Base-by-base conservation (phyloP, 2,113 vertebrate species). In the Vulpes ferrilata region DNA sequence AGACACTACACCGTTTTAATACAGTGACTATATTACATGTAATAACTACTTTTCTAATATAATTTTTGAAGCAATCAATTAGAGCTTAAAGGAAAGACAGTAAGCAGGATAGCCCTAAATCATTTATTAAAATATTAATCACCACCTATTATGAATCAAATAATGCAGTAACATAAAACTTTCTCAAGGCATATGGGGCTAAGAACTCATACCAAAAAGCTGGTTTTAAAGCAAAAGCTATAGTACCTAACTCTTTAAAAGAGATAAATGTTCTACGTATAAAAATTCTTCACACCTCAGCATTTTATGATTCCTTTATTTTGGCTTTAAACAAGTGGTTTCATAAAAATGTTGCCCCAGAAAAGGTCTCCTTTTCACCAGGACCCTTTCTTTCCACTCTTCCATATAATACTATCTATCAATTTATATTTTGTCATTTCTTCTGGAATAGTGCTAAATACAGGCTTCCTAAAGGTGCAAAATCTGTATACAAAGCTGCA, bases 181-280 rank as follows among this genome's bases (percentile, higher is more conserved):
- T 69, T 86, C 88, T 55, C 20, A 95, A 83, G 32, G n/a, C 20
- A 65, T 73, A 30, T 19, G 91, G 16, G 13, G 59, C n/a, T 55
- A 95, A 48, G 64, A 93, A 87, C 32, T 67, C 43, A 65, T 71
- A 89, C 5, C 23, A 96, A 90, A 93, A 96, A 85, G 35, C 74
- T 62, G 15, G 2, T 73, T 73, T 90, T 20, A 89, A 92, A 92
- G 55, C 15, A 89, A 96, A 94, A 62, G 22, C 20, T 76, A 81
- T 0, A 51, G 20, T 13, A n/a, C 35, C 55, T 38, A 91, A 71
- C 48, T 79, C 30, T 69, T 69, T 57, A 27, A 19, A 86, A 78
- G 16, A 79, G 38, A 74, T 60, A 93, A 93, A 30, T 30, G 86
- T 79, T 22, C 35, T 92, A 82, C 32, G 1, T 92, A 9, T 92